Evolutionary conservation across 2,888 invertebrate genomes (phyloP).

Genomic region (Caenorhabditis zanzibari): DNA sequence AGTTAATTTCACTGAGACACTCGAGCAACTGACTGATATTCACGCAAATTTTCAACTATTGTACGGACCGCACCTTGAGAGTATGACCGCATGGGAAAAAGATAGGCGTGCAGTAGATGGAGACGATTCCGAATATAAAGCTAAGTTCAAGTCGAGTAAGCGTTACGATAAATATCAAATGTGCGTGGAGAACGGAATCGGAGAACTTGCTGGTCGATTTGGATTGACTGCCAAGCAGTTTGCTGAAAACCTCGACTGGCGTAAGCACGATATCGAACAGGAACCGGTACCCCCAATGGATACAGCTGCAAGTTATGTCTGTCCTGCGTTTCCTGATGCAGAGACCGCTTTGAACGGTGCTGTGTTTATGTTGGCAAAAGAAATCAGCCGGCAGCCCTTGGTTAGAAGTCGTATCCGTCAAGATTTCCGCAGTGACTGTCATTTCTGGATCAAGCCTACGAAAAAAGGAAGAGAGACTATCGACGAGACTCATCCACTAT

Average conservation of each 20-base stretch:
- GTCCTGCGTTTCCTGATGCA: conserved; percentile 86
- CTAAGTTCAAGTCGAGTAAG: conserved; percentile 70
- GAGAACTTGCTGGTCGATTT: conserved; percentile 88
- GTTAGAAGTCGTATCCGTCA: conserved; percentile 73
- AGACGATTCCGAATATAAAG: conserved; percentile 42
- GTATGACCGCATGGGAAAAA: conserved; percentile 83
- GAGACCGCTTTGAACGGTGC: conserved; percentile 93
- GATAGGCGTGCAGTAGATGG: conserved; percentile 21
- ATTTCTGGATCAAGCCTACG: conserved; percentile 90
- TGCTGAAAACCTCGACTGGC: conserved; percentile 91
- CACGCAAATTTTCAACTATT: conserved; percentile 92
- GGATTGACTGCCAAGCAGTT: conserved; percentile 95
- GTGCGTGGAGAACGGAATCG: conserved; percentile 79
- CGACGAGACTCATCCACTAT: conserved; percentile 92
- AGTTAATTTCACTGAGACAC: conserved; percentile 89
- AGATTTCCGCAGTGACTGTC: conserved; percentile 89
- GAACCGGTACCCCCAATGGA: conserved; percentile 57
- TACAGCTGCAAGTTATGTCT: conserved; percentile 71
- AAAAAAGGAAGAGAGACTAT: conserved; percentile 94
- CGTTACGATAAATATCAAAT: conserved; percentile 76
- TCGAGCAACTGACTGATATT: conserved; percentile 94
- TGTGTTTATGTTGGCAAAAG: conserved; percentile 95
- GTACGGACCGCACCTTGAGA: conserved; percentile 88
- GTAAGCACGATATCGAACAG: conserved; percentile 71
- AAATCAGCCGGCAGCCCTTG: conserved; percentile 93